Evolutionary conservation across 2,113 vertebrate genomes (phyloP), one percentile per base, ranked within the genome.

Genomic region (Erpornis zantholeuca): DNA sequence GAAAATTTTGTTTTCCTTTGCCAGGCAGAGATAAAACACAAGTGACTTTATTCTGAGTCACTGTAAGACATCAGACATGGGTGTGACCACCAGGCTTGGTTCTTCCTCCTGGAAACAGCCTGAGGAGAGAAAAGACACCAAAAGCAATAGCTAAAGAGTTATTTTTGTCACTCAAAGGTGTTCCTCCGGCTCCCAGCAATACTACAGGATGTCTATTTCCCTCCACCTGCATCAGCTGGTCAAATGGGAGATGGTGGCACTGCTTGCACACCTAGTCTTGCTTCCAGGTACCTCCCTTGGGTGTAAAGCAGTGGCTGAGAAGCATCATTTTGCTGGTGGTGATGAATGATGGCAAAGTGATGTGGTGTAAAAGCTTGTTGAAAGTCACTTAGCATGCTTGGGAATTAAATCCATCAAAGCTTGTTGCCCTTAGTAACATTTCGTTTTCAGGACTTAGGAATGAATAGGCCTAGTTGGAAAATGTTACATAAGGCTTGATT

Each of bases 401-500:
- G 50, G 70, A 85, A 23, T 73, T 71, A 92, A 91, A 84, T 89
- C 78, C 45, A 61, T 90, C 82, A 86, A 65, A 68, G 38, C 38
- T 57, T 72, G n/a, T 91, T 91, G 54, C 70, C 54, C 47, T 80
- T 61, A 72, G 91, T 82, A 85, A 61, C 61, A 24, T 85, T 33
- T 60, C 8, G 5, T 85, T 91, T 94, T 92, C 57, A 87, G 66
- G 61, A 57, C 8, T 82, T 50, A 53, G 61, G 75, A 91, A 82
- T 86, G 59, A 95, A 77, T 54, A 79, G 68, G 24, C 71, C 18
- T 53, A 44, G 75, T 95, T 96, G 90, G 47, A 88, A 85, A 92
- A 96, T 75, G 82, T 96, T 93, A 35, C 76, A 47, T 61, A 77
- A 86, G 91, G 50, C 64, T 88, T 88, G 87, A 82, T 91, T 90